Base-by-base conservation (phyloP, 1,140 invertebrate genomes). In the Hycleus phaleratus region DNA sequence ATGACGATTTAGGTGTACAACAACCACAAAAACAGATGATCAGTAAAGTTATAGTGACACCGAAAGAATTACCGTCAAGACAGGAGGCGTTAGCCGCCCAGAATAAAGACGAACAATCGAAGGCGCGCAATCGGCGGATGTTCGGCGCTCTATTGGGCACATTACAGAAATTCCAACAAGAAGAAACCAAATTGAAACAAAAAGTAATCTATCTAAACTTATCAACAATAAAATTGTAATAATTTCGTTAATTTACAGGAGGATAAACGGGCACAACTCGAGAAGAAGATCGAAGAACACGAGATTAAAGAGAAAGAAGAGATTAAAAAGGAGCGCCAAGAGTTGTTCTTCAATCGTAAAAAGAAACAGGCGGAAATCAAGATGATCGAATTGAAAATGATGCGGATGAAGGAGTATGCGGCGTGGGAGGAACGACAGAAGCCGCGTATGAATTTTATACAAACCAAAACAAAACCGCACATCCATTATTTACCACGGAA, bases 81-180 rank as follows among this genome's bases (percentile, higher is more conserved):
- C 83, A 87, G 70, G 87, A 90, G 71, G 85, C 86, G 38, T 79
- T 93, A 2, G 85, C 88, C 63, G 88, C 91, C 44, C 92, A 96
- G 69, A 85, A 84, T 56, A 83, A 82, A 38, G 93, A 96, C 76
- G 86, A 87, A 61, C 83, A 87, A 65, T 90, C 89, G 50, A 82
- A 86, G 62, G 91, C 85, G 25, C 83, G 93, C 60, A 96, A 96
- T 77, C 82, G 88, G 59, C 81, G 95, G 60, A 97, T 98, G 89
- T 97, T 98, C 80, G 93, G 95, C 25, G 90, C 91, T 26, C 77
- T 98, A 39, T 74, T 98, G 38, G 95, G 95, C 3, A 97, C 95
- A 43, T 75, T 98, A 60, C 91, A 96, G 69, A 94, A 93, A 73
- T 98, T 98, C 73, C 87, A 93, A 68, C 89, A 93, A 71, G 95